A percentile compares a stretch with the other conserved stretches of the same genome.
phyloP scores from a whole-genome alignment of 2,113 vertebrate genomes.

The Anser brachyrhynchus region DNA sequence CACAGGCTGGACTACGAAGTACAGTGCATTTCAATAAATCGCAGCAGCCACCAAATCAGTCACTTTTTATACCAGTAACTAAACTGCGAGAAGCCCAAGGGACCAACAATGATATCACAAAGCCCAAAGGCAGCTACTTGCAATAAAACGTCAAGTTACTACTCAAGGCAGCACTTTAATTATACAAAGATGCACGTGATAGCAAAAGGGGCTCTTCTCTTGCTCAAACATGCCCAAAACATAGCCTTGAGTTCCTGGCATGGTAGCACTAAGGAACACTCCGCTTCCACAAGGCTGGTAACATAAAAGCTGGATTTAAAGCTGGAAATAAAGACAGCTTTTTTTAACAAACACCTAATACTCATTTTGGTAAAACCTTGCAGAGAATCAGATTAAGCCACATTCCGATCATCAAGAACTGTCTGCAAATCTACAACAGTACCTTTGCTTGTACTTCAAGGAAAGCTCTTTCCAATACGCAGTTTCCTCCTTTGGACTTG shows the following conservation, averaged over 20 bases:
- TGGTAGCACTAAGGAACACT: neutral
- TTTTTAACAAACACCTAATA: neutral
- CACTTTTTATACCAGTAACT: constrained; percentile 20
- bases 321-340: neutral
- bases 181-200: neutral
- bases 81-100: neutral
- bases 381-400: neutral
- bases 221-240: constrained; percentile 39
- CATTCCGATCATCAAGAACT: neutral
- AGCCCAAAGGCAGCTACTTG: constrained; percentile 3
- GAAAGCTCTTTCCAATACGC: constrained; percentile 95
- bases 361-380: neutral
- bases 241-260: constrained; percentile 26
- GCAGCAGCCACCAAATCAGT: neutral
- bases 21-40: neutral
- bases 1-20: neutral
- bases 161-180: constrained; percentile 41
- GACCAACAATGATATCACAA: neutral
- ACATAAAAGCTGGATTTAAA: neutral
- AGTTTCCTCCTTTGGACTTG: constrained; percentile 94
- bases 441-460: constrained; percentile 95
- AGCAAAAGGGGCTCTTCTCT: neutral
- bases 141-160: constrained; percentile 27
- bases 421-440: neutral
- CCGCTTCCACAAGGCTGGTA: neutral